Base-by-base conservation (phyloP, 2,797 vertebrate species). In the Hippocampus kuda region DNA sequence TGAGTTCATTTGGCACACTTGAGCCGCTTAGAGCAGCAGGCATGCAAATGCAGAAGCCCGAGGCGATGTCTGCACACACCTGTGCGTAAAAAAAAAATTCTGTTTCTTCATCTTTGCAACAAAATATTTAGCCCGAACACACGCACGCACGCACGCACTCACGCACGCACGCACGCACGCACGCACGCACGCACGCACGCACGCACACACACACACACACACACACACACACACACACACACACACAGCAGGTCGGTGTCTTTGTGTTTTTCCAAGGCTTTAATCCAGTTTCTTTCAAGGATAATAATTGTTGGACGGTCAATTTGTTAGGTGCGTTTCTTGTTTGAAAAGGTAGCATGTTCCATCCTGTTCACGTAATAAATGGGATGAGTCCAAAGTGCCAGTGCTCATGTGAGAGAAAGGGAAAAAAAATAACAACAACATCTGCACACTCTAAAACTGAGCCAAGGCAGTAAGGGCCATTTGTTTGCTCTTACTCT, bases 281-380 rank as follows among this genome's bases (percentile, higher is more conserved):
- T 22, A 64, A n/a, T 44, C 12, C 12, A 6, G 12, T 44, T 64
- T 24, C 11, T 42, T 15, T n/a, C 13, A 22, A 22, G 10, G 41
- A 15, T 22, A 64, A 11, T 64, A 15, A 7, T 64, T 74, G 68
- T 54, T 73, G 49, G 51, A 75, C 76, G 85, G 89, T 89, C 88
- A 89, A 76, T 77, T 80, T 54, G 18, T 73, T 68, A 75, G 79
- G 74, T 77, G 76, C 77, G 79, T 75, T 83, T 80, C 72, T 68
- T 66, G 20, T 81, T 82, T 75, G 72, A 59, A 59, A 59, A 27
- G 5, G 26, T 16, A 27, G 13, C 91, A 82, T 91, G 90, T 87
- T 84, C 82, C 76, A 86, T 86, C 91, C 80, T 89, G 90, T 90
- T 80, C 82, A 76, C 69, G 81, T 86, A 81, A 88, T 89, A 83